These are phyloP conservation scores for Lacerta viridis DNA, from an alignment of 2,797 vertebrate species.

Conservation along the genomic window DNA sequence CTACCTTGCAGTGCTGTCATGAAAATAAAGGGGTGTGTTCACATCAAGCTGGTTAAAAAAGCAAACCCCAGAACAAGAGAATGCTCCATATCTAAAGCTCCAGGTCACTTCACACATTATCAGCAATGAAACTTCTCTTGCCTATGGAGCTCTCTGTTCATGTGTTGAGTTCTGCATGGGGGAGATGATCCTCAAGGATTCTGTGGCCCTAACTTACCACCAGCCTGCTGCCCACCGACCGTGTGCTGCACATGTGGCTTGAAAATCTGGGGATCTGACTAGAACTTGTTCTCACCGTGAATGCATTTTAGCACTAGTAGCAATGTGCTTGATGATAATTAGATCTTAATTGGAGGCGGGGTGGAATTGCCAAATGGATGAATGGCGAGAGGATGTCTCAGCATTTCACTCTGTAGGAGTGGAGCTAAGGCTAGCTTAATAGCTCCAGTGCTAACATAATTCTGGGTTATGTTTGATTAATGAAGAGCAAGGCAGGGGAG, in stretches of 20 bases:
- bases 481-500: not conserved
- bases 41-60: too few species aligned
- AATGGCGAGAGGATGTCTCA: constrained; percentile 3
- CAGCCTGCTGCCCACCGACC: fast-evolving
- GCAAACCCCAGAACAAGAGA: too few species aligned
- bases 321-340: not conserved
- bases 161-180: not conserved
- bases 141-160: not conserved
- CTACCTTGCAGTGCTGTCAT: too few species aligned
- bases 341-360: not conserved
- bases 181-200: not conserved
- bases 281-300: not conserved
- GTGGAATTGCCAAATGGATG: constrained; percentile 31
- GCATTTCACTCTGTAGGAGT: not conserved
- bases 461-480: constrained; percentile 51
- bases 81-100: too few species aligned
- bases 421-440: not conserved
- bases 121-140: not conserved
- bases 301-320: not conserved
- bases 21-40: too few species aligned
- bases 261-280: not conserved
- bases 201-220: not conserved
- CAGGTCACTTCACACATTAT: not conserved
- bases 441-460: fast-evolving
- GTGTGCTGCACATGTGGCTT: not conserved